Evolutionary conservation across 2,113 vertebrate species (phyloP).

Genomic region (Dissostichus mawsoni): DNA sequence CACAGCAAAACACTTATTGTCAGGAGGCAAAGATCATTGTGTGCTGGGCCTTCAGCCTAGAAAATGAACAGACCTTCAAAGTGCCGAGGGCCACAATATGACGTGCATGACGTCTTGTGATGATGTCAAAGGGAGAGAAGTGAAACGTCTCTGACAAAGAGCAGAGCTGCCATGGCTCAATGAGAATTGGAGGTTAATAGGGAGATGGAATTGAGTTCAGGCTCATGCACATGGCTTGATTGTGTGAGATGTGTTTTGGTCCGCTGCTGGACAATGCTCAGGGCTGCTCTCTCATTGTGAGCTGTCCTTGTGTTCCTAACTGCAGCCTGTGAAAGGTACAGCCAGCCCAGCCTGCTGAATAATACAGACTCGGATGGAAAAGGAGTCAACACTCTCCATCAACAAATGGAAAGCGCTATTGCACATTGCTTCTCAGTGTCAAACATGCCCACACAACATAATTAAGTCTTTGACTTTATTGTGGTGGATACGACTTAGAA

Average conservation of each 20-base stretch:
- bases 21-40: slow-evolving; percentile 24
- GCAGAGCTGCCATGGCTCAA: slow-evolving; percentile 66
- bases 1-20: slow-evolving; percentile 6
- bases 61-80: slow-evolving; percentile 72
- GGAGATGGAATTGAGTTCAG: slow-evolving; percentile 54
- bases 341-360: slow-evolving; percentile 26
- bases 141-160: slow-evolving; percentile 72
- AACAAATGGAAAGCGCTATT: slow-evolving; percentile 16
- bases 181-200: slow-evolving; percentile 61
- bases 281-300: slow-evolving; percentile 54
- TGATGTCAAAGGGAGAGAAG: slow-evolving; percentile 63
- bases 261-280: slow-evolving; percentile 57
- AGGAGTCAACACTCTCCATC: not conserved
- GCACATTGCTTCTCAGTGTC: slow-evolving; percentile 21
- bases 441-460: slow-evolving; percentile 21
- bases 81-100: slow-evolving; percentile 54
- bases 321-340: slow-evolving; percentile 46
- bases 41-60: slow-evolving; percentile 29
- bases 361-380: slow-evolving; percentile 28
- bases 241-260: slow-evolving; percentile 58
- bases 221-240: slow-evolving; percentile 37
- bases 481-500: slow-evolving; percentile 37
- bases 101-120: slow-evolving; percentile 30
- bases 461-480: slow-evolving; percentile 7
- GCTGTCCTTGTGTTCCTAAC: slow-evolving; percentile 39